Base-by-base conservation (phyloP, 2,797 vertebrate species). In the Enteromius unitaeniatus region DNA sequence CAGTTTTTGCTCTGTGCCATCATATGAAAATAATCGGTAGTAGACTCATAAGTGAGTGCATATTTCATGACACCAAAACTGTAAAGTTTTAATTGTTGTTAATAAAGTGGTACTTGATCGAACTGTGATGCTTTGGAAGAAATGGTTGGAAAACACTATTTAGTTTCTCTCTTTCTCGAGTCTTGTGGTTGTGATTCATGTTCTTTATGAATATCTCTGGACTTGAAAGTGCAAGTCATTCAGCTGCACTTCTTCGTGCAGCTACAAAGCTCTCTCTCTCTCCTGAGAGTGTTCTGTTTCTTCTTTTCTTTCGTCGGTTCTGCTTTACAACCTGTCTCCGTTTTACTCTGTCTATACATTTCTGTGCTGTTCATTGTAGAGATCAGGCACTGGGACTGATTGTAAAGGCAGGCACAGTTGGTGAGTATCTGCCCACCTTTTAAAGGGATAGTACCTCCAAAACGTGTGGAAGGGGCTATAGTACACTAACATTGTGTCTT, bases 221-320 rank as follows among this genome's bases (percentile, higher is more conserved):
- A 62, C 40, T 74, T 81, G 34, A 40, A 88, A 83, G 62, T 87
- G 88, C 88, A 87, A 89, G 86, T 89, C 87, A 89, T 84, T 84
- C 68, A 79, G 75, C 47, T 45, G 23, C 80, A 74, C 74, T 58
- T 19, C 81, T 79, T 68, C 47, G 6, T 68, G 47, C 64, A 51
- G 42, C 42, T 65, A 77, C 37, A 84, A 84, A 67, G 58, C 75
- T 79, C 76, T 79, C 55, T 73, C 40, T 45, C 67, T 82, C 74
- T 79, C 58, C 23, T 51, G 45, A 70, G 64, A 79, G 37, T 72
- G 79, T 76, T 68, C 79, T 34, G 6, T 69, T 53, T 60, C 69
- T 64, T 78, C 17, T 79, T 69, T 78, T 19, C 64, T 75, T 65
- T 75, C 17, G 1, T 23, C 26, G 37, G 67, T 70, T 76, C 70